Base-by-base conservation (phyloP, 1,140 invertebrate species). In the Drosophila serrata region DNA sequence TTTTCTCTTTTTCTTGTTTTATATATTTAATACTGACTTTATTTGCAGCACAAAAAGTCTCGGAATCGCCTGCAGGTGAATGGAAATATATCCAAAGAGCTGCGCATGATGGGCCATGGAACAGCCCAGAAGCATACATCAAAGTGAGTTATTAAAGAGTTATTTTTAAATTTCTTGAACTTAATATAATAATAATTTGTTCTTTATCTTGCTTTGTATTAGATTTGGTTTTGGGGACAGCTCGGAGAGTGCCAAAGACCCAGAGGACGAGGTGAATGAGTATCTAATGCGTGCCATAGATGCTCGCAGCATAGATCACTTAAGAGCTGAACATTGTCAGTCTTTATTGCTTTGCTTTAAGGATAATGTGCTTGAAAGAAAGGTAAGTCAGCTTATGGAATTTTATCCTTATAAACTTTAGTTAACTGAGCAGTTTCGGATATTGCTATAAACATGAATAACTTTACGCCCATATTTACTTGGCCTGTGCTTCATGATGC, bases 271-370 rank as follows among this genome's bases (percentile, higher is more conserved):
- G 93, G 97, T 99, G 1, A 98, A 98, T 91, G 98, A 99, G 73
- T 99, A 99, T 93, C 94, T 99, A 37, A 97, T 97, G 94, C 95
- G 96, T 53, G 98, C 98, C 2, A 99, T 99, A 65, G 98, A 99
- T 93, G 98, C 98, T 0, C 94, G 98, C n/a, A 98, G 97, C 88
- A 98, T 98, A 51, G 97, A 99, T 93, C 94, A 96, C 55, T 94
- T 98, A 11, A 94, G 97, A 37, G 95, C 96, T 1, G 97, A 98
- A 77, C 97, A 98, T 92, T 98, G 97, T 82, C 95, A 95, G 15
- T 95, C 95, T 0, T 95, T 98, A 90, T 94, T 97, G 15, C 94
- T 98, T 8, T 97, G 95, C 63, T 98, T 98, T 93, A 95, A 96
- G 61, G 95, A 97, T 79, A 92, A 93, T 8, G 94, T 95, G 12